Evolutionary conservation across 2,113 vertebrate species (phyloP), one percentile per base, ranked within the genome.

Genomic region (Bungarus multicinctus): DNA sequence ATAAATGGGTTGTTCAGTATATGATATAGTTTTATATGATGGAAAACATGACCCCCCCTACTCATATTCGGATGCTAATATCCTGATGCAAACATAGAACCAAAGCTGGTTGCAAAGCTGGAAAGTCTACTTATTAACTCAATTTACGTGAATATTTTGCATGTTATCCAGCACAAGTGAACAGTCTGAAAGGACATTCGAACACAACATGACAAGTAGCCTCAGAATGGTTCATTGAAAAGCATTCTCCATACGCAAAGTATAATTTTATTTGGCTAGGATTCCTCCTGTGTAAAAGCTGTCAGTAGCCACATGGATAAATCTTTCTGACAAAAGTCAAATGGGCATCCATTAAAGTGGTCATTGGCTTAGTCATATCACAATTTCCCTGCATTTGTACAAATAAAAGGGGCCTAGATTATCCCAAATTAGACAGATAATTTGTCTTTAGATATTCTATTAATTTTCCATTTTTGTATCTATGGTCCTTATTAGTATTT

Each of bases 401-500:
- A 52, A 27, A 64, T 90, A 16, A 27, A 60, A 43, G 39, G 12
- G 3, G 39, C 45, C 20, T 58, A 25, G 1, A 34, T 88, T 87
- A 20, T 60, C 45, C n/a, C 69, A 81, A 81, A 50, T 58, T 54
- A 91, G 8, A 47, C 52, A 18, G 27, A 14, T 8, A 2, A 39
- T 27, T 23, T 94, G 58, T 85, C 81, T 50, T 86, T 57, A 92
- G 16, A 8, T 39, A 39, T 81, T 81, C 18, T 8, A 2, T 81
- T 8, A 30, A 50, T 92, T 94, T 54, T 90, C 87, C 5, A 11
- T 92, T 93, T 93, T 89, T 91, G 91, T 87, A 74, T 22, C 23
- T 81, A n/a, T 25, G 53, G 30, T 85, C 55, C 55, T 92, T 43
- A 22, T 92, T 96, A 93, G 91, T 95, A 93, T 45, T 30, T 86